Evolutionary conservation across 2,797 vertebrate genomes (phyloP).

Genomic region (Sebastiscus tertius): DNA sequence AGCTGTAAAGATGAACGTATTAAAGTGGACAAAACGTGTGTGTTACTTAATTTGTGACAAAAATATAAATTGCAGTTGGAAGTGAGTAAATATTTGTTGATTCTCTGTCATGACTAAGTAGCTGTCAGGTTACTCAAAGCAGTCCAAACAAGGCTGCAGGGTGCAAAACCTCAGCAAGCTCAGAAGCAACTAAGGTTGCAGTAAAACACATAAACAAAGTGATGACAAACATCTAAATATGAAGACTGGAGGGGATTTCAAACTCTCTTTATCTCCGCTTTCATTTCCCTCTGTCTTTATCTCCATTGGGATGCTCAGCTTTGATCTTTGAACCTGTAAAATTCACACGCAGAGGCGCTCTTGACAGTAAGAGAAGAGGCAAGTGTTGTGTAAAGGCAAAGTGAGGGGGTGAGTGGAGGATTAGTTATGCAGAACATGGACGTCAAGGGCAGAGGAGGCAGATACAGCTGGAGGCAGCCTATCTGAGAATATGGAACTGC

Average conservation of each 20-base stretch:
- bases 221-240: constrained; percentile 72
- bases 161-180: constrained; percentile 30
- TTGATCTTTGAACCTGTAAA: constrained; percentile 79
- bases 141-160: constrained; percentile 51
- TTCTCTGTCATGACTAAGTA: constrained; percentile 25
- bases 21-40: constrained; percentile 5
- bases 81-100: constrained; percentile 34
- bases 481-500: constrained; percentile 59
- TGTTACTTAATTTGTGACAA: constrained; percentile 13
- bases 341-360: constrained; percentile 62
- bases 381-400: constrained; percentile 62
- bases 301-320: constrained; percentile 59
- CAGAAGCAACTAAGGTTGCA: constrained; percentile 33
- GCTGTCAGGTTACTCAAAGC: constrained; percentile 39
- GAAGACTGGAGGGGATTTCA: constrained; percentile 66
- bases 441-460: constrained; percentile 77
- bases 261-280: constrained; percentile 65
- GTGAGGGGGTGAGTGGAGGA: constrained; percentile 70
- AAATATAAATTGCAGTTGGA: background rate
- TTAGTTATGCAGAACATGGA: constrained; percentile 78
- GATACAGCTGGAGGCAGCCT: constrained; percentile 72
- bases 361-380: constrained; percentile 70
- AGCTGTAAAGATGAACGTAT: background rate
- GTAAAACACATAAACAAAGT: constrained; percentile 68
- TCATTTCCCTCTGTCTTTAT: constrained; percentile 67